These are phyloP conservation scores for Pelagia noctiluca DNA, from an alignment of 30 jellyfish, hydroid and myxozoan species.

Conservation along the genomic window DNA sequence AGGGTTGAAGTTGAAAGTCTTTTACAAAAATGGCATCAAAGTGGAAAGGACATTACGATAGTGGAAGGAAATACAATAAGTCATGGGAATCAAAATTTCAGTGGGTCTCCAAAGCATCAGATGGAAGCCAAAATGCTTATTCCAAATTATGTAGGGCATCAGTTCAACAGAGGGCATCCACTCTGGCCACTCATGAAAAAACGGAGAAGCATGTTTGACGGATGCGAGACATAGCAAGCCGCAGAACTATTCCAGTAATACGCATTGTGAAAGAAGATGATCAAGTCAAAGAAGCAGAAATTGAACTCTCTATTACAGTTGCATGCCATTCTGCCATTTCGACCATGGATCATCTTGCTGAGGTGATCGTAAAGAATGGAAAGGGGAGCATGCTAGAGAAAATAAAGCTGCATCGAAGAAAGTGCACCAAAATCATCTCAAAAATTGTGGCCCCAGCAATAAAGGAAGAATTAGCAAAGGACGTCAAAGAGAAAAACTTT, in stretches of 20 bases:
- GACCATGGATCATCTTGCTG: conserved; percentile 72
- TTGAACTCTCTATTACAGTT: conserved; percentile 64
- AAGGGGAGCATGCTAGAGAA: conserved; percentile 52
- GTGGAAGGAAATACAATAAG: conserved; percentile 10
- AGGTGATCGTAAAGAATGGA: conserved; percentile 62
- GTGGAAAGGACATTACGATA: neutral
- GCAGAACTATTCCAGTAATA: neutral
- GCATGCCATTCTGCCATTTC: conserved; percentile 75
- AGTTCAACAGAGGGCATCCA: neutral
- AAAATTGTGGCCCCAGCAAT: conserved; percentile 65
- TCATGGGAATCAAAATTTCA: conserved; percentile 11
- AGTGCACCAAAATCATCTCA: conserved; percentile 51
- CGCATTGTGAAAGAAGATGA: conserved; percentile 41
- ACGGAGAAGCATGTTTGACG: neutral
- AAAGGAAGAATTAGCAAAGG: conserved; percentile 37
- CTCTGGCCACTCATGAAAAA: conserved; percentile 6
- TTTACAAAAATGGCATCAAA: neutral
- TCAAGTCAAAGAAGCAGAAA: conserved; percentile 37
- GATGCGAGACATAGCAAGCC: neutral
- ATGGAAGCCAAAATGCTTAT: conserved; percentile 67
- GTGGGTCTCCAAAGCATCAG: conserved; percentile 69
- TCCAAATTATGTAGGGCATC: conserved; percentile 34
- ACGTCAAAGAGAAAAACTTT: conserved; percentile 46
- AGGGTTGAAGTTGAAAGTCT: neutral
- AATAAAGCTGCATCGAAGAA: conserved; percentile 65